phyloP scores from a whole-genome alignment of 2,888 invertebrate species.

The Synergus umbraculus region DNA sequence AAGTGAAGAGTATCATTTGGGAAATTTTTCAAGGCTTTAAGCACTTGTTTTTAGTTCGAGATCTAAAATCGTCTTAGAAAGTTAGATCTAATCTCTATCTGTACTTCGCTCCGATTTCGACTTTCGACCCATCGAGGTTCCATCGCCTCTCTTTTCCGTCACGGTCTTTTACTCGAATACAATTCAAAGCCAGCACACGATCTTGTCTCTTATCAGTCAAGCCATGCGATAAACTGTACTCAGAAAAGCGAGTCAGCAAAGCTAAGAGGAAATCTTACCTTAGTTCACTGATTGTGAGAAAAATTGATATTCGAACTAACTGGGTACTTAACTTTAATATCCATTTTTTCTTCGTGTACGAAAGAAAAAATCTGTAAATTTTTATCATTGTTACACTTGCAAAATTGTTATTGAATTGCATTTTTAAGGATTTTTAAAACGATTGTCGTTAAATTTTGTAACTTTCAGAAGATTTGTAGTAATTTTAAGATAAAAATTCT shows the following conservation, averaged over 20 bases:
- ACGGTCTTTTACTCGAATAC: slow-evolving; percentile 15
- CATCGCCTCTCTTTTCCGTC: slow-evolving; percentile 1
- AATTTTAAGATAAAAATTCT: too few relatives aligned
- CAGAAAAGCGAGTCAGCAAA: slow-evolving; percentile 26
- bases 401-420: too few relatives aligned
- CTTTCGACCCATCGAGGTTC: slow-evolving; percentile 38
- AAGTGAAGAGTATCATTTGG: slow-evolving; percentile 33
- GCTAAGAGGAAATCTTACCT: slow-evolving; percentile 25
- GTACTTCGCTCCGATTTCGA: slow-evolving; percentile 26
- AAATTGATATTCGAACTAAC: too few relatives aligned
- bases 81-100: slow-evolving; percentile 15
- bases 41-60: slow-evolving; percentile 10
- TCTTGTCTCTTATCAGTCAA: slow-evolving; percentile 24
- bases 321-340: too few relatives aligned
- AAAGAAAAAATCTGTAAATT: too few relatives aligned
- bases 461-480: too few relatives aligned
- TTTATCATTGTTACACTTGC: too few relatives aligned
- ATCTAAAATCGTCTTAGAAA: slow-evolving; percentile 17
- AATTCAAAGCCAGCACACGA: slow-evolving; percentile 18
- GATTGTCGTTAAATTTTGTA: too few relatives aligned
- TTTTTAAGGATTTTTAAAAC: too few relatives aligned
- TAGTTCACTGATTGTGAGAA: background rate
- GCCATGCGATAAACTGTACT: slow-evolving; percentile 31
- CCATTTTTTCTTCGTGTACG: too few relatives aligned
- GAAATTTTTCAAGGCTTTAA: background rate